These are phyloP conservation scores for Sebastes dallii DNA, from an alignment of 2,797 vertebrate genomes.

Conservation along the genomic window DNA sequence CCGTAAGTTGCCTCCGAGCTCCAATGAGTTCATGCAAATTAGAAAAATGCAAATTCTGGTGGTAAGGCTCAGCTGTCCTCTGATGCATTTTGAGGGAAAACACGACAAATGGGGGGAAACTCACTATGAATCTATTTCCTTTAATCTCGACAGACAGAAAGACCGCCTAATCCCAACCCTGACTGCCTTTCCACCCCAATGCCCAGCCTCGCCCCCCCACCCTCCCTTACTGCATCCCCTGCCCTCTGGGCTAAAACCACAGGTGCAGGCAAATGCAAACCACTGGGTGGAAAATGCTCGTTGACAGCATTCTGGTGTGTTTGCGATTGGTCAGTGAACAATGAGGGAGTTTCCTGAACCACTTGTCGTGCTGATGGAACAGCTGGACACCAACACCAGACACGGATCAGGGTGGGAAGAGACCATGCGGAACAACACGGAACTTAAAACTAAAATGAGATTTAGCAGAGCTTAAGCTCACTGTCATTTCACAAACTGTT, in stretches of 20 bases:
- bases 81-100: conserved; percentile 67
- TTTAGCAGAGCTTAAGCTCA: conserved; percentile 63
- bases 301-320: conserved; percentile 79
- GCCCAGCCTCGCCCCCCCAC: conserved; percentile 33
- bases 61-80: conserved; percentile 59
- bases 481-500: conserved; percentile 54
- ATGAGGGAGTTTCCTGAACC: conserved; percentile 78
- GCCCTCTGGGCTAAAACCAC: conserved; percentile 72
- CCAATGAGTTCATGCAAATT: conserved; percentile 77
- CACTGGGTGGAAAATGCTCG: conserved; percentile 78
- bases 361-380: conserved; percentile 80
- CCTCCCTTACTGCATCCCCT: conserved; percentile 39
- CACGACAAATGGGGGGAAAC: conserved; percentile 44
- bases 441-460: conserved; percentile 68
- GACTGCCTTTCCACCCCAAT: conserved; percentile 70
- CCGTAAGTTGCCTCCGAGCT: conserved; percentile 68
- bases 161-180: conserved; percentile 67
- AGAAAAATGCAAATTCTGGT: conserved; percentile 67
- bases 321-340: conserved; percentile 81
- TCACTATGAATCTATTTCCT: conserved; percentile 60
- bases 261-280: conserved; percentile 77
- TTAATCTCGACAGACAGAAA: conserved; percentile 72
- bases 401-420: conserved; percentile 67
- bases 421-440: conserved; percentile 61
- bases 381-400: conserved; percentile 75